Evolutionary conservation across 1,140 invertebrate genomes (phyloP).

Genomic region (Coelopa frigida): DNA sequence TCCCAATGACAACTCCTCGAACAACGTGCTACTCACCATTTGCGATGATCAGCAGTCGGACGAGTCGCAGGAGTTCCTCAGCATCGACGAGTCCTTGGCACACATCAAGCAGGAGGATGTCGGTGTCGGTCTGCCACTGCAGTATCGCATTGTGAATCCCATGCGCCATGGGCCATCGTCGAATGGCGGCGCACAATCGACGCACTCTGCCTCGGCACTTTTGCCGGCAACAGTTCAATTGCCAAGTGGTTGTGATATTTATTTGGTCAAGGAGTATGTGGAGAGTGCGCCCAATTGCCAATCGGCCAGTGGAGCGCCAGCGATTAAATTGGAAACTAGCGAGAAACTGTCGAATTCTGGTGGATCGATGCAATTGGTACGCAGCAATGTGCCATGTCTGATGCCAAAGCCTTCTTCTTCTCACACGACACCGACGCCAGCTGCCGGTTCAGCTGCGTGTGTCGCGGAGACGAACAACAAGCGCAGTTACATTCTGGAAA

Average conservation of each 20-base stretch:
- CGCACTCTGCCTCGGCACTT: constrained; percentile 21
- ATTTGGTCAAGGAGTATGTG: constrained; percentile 33
- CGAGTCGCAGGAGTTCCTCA: constrained; percentile 34
- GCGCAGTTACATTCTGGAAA: constrained; percentile 13
- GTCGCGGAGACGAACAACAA: constrained; percentile 3
- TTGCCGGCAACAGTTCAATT: constrained; percentile 33
- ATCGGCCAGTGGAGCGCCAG: background rate
- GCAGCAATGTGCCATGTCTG: constrained; percentile 2
- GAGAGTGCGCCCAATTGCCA: constrained; percentile 3
- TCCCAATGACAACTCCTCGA: constrained; percentile 14
- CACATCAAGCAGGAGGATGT: constrained; percentile 32
- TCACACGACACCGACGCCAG: background rate
- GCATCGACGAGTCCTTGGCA: constrained; percentile 21
- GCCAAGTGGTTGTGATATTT: constrained; percentile 40
- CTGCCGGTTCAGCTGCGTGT: background rate
- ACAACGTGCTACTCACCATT: constrained; percentile 34
- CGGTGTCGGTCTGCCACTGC: constrained; percentile 2
- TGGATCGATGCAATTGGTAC: background rate
- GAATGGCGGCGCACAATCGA: background rate
- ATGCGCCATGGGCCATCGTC: background rate
- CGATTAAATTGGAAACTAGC: too few species aligned
- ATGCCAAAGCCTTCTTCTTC: background rate
- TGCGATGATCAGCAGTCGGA: constrained; percentile 32
- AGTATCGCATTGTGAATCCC: constrained; percentile 15
- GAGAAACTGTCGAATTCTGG: too few species aligned